A percentile compares a stretch with the other conserved stretches of the same genome.
Conservation (phyloP, 2,113 vertebrate species). For the Galbula dea region DNA sequence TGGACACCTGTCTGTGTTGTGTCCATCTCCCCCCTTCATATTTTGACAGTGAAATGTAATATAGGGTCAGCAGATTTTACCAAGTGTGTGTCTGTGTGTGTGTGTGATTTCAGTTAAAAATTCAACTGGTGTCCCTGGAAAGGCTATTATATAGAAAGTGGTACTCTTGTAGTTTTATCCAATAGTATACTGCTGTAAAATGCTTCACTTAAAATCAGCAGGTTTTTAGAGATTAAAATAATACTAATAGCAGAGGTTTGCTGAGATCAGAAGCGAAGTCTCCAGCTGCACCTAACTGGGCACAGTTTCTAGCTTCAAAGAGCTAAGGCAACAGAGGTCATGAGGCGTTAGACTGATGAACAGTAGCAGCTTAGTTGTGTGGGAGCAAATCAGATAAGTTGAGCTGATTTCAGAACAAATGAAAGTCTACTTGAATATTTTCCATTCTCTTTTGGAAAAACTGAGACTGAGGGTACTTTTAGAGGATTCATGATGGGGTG, state of each 20-base stretch:
- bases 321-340: neutral
- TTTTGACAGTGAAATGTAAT: neutral
- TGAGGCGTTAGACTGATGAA: neutral
- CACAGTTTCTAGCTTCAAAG: neutral
- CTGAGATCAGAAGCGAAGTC: neutral
- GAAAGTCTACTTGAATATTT: neutral
- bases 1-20: too few species aligned
- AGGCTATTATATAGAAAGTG: neutral
- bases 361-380: neutral
- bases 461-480: neutral
- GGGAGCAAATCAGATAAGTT: neutral
- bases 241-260: neutral
- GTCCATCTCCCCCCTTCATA: neutral
- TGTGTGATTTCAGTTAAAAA: neutral
- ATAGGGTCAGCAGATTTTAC: neutral
- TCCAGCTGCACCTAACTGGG: neutral
- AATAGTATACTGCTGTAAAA: neutral
- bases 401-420: conserved; percentile 8
- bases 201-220: neutral
- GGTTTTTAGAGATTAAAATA: neutral
- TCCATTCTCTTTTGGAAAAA: neutral
- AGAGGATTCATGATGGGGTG: neutral
- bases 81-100: too few species aligned
- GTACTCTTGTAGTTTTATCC: neutral
- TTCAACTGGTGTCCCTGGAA: neutral